Base-by-base conservation (phyloP, 2,113 vertebrate genomes). In the Myotis davidii region DNA sequence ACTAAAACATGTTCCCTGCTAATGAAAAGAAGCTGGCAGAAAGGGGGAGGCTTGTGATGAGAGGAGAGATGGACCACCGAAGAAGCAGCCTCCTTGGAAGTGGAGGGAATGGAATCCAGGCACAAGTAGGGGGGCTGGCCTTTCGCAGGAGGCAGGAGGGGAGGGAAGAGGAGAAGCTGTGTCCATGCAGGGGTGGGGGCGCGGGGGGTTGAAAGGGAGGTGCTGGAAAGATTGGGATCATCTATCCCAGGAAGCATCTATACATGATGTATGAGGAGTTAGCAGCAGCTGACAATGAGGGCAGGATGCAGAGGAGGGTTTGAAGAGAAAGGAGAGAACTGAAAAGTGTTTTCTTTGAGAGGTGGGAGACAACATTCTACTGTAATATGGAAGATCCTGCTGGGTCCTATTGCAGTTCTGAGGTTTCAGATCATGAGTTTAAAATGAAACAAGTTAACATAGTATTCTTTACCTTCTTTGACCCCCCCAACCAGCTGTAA, bases 381-480 rank as follows among this genome's bases (percentile, higher is more conserved):
- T 13, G 4, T 50, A 82, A 25, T 9, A 5, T 39, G 27, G 54
- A 73, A 85, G 39, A 65, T 74, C 37, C 42, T 52, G 2, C 59
- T 52, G 45, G 23, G 16, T 77, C 34, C 9, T 29, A 29, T 7
- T 69, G 73, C 23, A 1, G 12, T 42, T 91, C 72, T 48, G 72
- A 74, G 37, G 32, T 79, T 88, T 73, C 48, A 79, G 54, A 85
- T 88, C n/a, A 13, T 20, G 48, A 85, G 17, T 74, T 81, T 37
- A 39, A 92, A 81, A 92, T 42, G 17, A 81, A 85, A 61, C 39
- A 67, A 74, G 39, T 34, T 48, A 59, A 32, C 16, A 67, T 21
- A 54, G 45, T 7, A 73, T 81, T 59, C 39, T 93, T 56, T 85
- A 29, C 32, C 9, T 50, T 69, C n/a, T 73, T 81, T 42, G 65